Conservation (phyloP, 2,888 invertebrate genomes). For the Callyntrura guangdongensis region DNA sequence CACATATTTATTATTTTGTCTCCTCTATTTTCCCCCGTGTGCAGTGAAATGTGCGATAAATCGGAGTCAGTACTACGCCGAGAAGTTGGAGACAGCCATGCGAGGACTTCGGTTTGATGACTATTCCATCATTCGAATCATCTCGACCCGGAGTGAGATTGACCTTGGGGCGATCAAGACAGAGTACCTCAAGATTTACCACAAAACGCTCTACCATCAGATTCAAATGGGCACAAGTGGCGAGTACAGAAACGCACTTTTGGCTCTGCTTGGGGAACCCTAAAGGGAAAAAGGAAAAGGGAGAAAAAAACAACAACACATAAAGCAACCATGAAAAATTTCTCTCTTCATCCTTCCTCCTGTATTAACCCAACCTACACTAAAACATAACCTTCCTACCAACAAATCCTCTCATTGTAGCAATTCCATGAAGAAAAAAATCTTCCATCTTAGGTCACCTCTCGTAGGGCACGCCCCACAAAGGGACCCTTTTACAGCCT, state of each 20-base stretch:
- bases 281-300: constrained; percentile 84
- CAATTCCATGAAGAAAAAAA: too few species aligned
- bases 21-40: background rate
- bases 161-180: constrained; percentile 90
- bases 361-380: too few species aligned
- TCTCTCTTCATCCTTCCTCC: too few species aligned
- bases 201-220: constrained; percentile 89
- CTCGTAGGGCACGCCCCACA: too few species aligned
- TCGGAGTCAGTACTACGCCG: constrained; percentile 90
- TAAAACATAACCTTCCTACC: too few species aligned
- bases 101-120: constrained; percentile 78
- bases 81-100: constrained; percentile 89
- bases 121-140: constrained; percentile 76
- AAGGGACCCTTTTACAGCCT: too few species aligned
- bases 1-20: background rate
- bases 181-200: constrained; percentile 90
- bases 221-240: constrained; percentile 89
- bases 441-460: too few species aligned
- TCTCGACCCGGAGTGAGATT: constrained; percentile 89
- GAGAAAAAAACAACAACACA: background rate
- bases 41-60: constrained; percentile 91
- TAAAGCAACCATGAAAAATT: background rate
- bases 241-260: constrained; percentile 89
- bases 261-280: constrained; percentile 88
- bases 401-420: too few species aligned